A percentile compares a stretch with the other conserved stretches of the same genome.
Conservation (phyloP, 1,140 invertebrate species). For the Agraylea sexmaculata region DNA sequence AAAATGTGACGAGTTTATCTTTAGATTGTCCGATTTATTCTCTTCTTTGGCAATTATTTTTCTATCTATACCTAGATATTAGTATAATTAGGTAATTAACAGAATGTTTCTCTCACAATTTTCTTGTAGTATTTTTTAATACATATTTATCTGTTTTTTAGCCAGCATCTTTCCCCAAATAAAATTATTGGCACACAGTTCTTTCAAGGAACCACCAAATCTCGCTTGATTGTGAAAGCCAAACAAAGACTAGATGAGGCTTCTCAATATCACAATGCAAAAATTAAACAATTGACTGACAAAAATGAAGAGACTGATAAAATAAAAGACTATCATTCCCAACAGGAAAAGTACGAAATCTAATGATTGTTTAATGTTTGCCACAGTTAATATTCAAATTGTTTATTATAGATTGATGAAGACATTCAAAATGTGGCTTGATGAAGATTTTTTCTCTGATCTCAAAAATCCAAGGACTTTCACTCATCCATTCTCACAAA, state of each 20-base stretch:
- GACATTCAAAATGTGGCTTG: constrained; percentile 15
- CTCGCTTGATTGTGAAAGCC: constrained; percentile 13
- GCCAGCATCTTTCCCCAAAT: neutral
- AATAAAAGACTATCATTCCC: constrained; percentile 10
- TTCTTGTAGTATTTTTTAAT: neutral
- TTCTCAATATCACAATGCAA: constrained; percentile 12
- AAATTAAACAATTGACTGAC: constrained; percentile 8
- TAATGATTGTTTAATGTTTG: too few relatives aligned
- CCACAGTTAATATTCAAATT: neutral
- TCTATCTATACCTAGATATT: constrained; percentile 17
- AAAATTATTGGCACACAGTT: constrained; percentile 16
- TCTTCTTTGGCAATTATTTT: constrained; percentile 19
- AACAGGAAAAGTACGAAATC: constrained; percentile 15
- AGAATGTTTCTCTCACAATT: constrained; percentile 3
- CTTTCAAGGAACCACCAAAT: constrained; percentile 18
- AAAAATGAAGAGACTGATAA: constrained; percentile 7
- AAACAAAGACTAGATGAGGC: constrained; percentile 14
- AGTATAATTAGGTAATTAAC: constrained; percentile 13
- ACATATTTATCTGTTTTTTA: neutral
- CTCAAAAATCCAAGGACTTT: constrained; percentile 4
- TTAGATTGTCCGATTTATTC: constrained; percentile 16
- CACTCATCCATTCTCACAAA: constrained; percentile 8
- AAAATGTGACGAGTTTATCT: constrained; percentile 14
- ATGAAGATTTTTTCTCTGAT: constrained; percentile 12
- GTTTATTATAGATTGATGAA: constrained; percentile 15